Evolutionary conservation across 2,888 invertebrate species (phyloP).

Genomic region (Ditula angustiorana): DNA sequence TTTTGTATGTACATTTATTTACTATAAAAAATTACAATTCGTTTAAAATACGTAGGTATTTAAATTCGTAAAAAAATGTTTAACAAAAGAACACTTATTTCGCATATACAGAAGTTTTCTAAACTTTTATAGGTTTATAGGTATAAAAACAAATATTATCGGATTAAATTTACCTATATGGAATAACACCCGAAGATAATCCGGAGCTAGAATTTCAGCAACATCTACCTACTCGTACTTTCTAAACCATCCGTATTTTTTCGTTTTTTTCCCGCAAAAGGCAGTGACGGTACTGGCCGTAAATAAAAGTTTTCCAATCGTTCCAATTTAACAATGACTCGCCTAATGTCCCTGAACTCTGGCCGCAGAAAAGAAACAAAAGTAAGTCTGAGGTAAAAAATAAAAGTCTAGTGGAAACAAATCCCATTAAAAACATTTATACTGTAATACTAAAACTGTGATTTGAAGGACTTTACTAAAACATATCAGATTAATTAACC

Average conservation of each 20-base stretch:
- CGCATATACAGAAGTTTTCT: too few species aligned
- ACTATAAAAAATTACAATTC: background rate
- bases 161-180: too few species aligned
- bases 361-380: background rate
- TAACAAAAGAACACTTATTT: too few species aligned
- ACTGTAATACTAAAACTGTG: too few species aligned
- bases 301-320: constrained; percentile 16
- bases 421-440: background rate
- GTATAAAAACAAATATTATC: too few species aligned
- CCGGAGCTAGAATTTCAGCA: background rate
- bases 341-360: constrained; percentile 11
- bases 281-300: constrained; percentile 18
- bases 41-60: too few species aligned
- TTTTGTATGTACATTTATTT: background rate
- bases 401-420: background rate
- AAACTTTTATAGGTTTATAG: too few species aligned
- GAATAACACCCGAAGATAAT: background rate
- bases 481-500: too few species aligned
- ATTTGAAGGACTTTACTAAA: too few species aligned
- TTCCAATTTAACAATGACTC: background rate
- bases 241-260: background rate
- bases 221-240: too few species aligned
- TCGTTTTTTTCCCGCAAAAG: background rate
- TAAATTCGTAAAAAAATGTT: too few species aligned
- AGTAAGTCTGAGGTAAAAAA: background rate